Base-by-base conservation (phyloP, 2,888 invertebrate genomes). In the Lordiphosa andalusiaca region DNA sequence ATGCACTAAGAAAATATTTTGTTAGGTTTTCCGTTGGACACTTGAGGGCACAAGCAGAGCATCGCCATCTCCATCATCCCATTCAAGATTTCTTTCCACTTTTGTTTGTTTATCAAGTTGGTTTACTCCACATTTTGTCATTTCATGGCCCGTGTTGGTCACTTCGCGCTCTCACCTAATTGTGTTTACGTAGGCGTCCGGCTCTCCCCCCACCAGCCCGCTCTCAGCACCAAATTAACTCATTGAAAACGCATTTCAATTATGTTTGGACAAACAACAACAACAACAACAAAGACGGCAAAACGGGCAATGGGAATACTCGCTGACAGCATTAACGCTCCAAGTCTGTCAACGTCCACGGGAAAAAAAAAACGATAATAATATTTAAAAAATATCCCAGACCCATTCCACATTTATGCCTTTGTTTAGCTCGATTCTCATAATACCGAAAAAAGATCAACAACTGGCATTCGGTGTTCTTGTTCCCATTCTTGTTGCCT, bases 71-170 rank as follows among this genome's bases (percentile, higher is more conserved):
- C 60, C 56, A 55, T 58, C 49, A 42, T 46, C 69, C 52, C 60
- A 68, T 63, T 68, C 58, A 65, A 35, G 21, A 57, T 46, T 69
- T 62, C 47, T 44, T 55, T 44, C 35, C 44, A 41, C 56, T 53
- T 38, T 48, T 71, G 60, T 74, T 70, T 78, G 70, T 81, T 81
- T 71, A 69, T 58, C 60, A 63, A 67, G 62, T 59, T 68, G 63
- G 71, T 66, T 84, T 82, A 82, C 83, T 81, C 85, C 69, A 83
- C 69, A 60, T 84, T 83, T 69, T 69, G 85, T 84, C 83, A 80
- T 80, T 71, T 83, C 81, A 73, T 73, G 73, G 61, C 57, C 54
- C 57, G 58, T 57, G 62, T 49, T 53, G 56, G 53, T 51, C 38
- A 33, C 16, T 44, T 53, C 48, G 12, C 10, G 13, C 19, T 46